phyloP scores from a whole-genome alignment of 2,888 invertebrate species.

The Athetis lepigone region DNA sequence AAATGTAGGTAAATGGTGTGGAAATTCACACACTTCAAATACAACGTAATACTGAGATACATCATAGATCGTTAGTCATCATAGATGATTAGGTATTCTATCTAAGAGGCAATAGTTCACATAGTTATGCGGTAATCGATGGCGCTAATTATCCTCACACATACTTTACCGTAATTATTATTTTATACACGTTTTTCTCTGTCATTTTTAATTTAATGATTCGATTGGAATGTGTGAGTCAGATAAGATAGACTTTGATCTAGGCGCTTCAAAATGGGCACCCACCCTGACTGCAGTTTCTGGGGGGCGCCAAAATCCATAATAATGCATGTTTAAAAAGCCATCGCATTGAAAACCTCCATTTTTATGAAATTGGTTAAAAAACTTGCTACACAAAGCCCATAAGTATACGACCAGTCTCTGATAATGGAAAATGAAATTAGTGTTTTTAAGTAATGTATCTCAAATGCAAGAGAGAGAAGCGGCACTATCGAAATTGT shows the following conservation, averaged over 20 bases:
- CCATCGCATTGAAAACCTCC: too few relatives aligned
- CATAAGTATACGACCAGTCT: too few relatives aligned
- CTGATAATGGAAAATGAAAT: too few relatives aligned
- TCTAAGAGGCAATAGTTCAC: slow-evolving; percentile 39
- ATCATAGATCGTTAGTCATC: slow-evolving; percentile 42
- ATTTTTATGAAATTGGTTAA: too few relatives aligned
- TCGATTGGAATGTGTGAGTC: slow-evolving; percentile 5
- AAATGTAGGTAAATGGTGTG: too few relatives aligned
- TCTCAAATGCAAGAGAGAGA: too few relatives aligned
- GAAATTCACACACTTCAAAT: slow-evolving; percentile 6
- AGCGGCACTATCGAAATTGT: too few relatives aligned
- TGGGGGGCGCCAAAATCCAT: too few relatives aligned
- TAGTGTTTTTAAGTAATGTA: too few relatives aligned
- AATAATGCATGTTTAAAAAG: too few relatives aligned
- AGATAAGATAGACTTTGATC: background rate
- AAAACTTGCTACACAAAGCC: too few relatives aligned
- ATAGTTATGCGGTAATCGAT: slow-evolving; percentile 33
- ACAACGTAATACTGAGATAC: slow-evolving; percentile 29
- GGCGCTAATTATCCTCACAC: slow-evolving; percentile 47
- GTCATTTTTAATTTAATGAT: background rate
- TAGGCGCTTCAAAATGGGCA: background rate
- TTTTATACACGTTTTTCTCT: background rate
- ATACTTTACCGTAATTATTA: slow-evolving; percentile 18
- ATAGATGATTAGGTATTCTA: slow-evolving; percentile 24
- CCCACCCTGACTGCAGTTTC: background rate